phyloP scores from a whole-genome alignment of 2,888 invertebrate genomes.

The Eubasilissa splendida region DNA sequence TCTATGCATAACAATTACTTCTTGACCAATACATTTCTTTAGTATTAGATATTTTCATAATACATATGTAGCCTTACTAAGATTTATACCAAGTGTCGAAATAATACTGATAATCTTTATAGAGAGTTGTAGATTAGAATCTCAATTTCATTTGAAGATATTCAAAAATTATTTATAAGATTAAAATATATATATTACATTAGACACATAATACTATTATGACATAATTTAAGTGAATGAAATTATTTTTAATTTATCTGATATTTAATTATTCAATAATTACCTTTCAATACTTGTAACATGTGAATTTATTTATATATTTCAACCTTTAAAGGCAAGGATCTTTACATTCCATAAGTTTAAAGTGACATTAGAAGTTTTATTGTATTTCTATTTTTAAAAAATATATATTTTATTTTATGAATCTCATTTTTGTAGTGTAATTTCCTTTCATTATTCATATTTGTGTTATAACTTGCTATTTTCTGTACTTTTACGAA shows the following conservation, averaged over 20 bases:
- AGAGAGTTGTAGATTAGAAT: conserved; percentile 47
- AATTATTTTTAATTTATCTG: conserved; percentile 8
- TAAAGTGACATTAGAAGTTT: conserved; percentile 16
- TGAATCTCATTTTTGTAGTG: conserved; percentile 26
- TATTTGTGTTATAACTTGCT: not conserved
- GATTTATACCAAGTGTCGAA: conserved; percentile 37
- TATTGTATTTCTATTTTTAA: not conserved
- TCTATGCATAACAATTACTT: conserved; percentile 29
- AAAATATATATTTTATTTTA: conserved; percentile 7
- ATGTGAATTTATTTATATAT: conserved; percentile 5
- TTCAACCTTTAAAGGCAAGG: conserved; percentile 33
- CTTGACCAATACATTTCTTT: conserved; percentile 44
- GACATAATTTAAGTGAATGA: conserved; percentile 1
- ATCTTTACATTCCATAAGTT: conserved; percentile 44
- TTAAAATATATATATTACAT: conserved; percentile 26
- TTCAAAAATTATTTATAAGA: conserved; percentile 29
- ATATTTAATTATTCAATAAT: conserved; percentile 29
- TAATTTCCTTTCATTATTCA: not conserved
- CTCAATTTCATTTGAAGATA: conserved; percentile 39
- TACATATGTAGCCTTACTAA: conserved; percentile 47
- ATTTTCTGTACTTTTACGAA: not conserved
- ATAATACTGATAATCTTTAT: conserved; percentile 49
- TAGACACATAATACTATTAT: conserved; percentile 1
- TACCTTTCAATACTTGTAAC: conserved; percentile 26
- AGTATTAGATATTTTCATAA: conserved; percentile 43